Base-by-base conservation (phyloP, 2,797 vertebrate species). In the Nannoperca obscura region DNA sequence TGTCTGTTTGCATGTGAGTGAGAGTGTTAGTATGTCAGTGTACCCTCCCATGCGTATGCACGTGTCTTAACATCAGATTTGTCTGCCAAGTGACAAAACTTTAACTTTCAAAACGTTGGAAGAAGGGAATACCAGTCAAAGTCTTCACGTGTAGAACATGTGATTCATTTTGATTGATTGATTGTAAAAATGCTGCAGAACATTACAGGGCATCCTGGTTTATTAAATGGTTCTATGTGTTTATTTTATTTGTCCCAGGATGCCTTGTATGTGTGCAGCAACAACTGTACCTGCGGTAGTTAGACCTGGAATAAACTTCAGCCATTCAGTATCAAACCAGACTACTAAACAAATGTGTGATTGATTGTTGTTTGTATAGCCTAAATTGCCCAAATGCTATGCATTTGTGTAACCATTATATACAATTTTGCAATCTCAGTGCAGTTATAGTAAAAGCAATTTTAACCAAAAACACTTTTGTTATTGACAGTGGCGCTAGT, bases 1-100 rank as follows among this genome's bases (percentile, higher is more conserved):
- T 86, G 83, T 81, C 84, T 90, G 88, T 86, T 86, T 90, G 82
- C 74, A 71, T 83, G 87, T 42, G 36, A 81, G 80, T 9, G 60
- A 82, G 84, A 84, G 80, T 74, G 75, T 87, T 82, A 53, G 74
- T 59, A 11, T 81, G 81, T 80, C 72, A 81, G 55, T 24, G n/a
- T 42, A 30, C 73, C 64, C 59, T 78, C 71, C 76, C 77, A 47
- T 55, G 42, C 74, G 50, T 36, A 17, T 34, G 65, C 71, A 65
- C 19, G 34, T 5, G 40, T 79, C 68, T 79, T 44, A 14, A 71
- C 83, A 55, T 84, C 36, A 38, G 52, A 38, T 82, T 73, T 68
- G 60, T 63, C 68, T 79, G 73, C 64, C 61, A 76, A 82, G 75
- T 44, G 78, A 80, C 44, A 53, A 66, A 84, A 81, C 66, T 46